Evolutionary conservation across 2,888 invertebrate species (phyloP), one percentile per base, ranked within the genome.

Genomic region (Epistrophella euchroma): DNA sequence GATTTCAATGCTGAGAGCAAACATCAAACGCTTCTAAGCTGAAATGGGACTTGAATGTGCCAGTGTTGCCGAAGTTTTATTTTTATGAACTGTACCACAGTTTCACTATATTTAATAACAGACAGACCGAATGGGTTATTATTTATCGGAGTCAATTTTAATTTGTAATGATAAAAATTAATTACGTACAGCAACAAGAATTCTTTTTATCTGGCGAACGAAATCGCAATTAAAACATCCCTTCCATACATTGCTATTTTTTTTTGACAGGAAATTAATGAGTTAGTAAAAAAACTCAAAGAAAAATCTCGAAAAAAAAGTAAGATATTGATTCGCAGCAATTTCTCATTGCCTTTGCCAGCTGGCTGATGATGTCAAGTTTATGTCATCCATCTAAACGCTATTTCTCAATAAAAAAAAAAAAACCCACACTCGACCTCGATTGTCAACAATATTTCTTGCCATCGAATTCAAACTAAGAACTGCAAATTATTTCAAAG

Each of bases 401-500:
- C 66, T 60, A 37, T 47, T 52, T 35, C 45, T 55, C 60, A 68
- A 45, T 58, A 43, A 43, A n/a, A 43, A 7, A 43, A 43, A n/a
- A 43, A 43, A 6, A 43, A 43, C 68, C 15, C 10, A 58, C 6
- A 73, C 47, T 50, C 35, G 83, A 83, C 83, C 78, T 25, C 45
- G 56, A 70, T 83, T 50, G 17, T 15, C 37, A 43, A 13, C 60
- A 40, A 11, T 15, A 37, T 37, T 40, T 15, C 7, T 32, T 32
- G 64, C 17, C 47, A 52, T 52, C 37, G 50, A 74, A 28, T 52
- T 68, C 66, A 70, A 72, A 60, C 62, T 74, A 52, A 11, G 35
- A 43, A 15, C 32, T 76, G 40, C 22, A 77, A 77, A 76, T 76
- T 22, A 76, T 55, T 81, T 75, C 43, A 60, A 62, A 78, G 74